These are phyloP conservation scores for Paralichthys olivaceus DNA, from an alignment of 2,113 vertebrate genomes.

Conservation along the genomic window DNA sequence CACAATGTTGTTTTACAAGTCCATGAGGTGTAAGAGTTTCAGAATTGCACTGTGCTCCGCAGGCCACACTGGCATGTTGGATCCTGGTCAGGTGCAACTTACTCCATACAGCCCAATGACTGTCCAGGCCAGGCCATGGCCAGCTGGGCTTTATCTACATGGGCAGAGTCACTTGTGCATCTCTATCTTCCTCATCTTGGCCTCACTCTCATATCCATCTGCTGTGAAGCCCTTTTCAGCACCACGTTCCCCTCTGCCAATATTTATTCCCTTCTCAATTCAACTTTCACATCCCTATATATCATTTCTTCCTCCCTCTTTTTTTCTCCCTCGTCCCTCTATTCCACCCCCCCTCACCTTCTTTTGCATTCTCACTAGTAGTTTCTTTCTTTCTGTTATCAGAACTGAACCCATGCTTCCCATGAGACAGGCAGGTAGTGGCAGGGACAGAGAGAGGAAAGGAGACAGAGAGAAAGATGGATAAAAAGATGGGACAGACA, in stretches of 20 bases:
- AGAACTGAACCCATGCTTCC: constrained; percentile 5
- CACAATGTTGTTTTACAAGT: constrained; percentile 17
- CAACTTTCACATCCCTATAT: constrained; percentile 19
- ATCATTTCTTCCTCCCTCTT: neutral
- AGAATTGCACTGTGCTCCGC: constrained; percentile 18
- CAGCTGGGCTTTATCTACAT: constrained; percentile 63
- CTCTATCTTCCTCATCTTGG: constrained; percentile 39
- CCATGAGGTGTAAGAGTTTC: constrained; percentile 48
- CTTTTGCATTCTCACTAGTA: neutral
- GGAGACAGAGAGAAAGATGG: neutral
- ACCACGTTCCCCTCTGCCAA: constrained; percentile 34
- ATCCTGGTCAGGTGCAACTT: constrained; percentile 38
- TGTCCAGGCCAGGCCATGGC: constrained; percentile 47
- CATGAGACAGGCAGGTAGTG: neutral
- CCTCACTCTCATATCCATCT: constrained; percentile 66
- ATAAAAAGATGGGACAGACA: neutral
- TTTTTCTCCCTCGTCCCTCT: neutral
- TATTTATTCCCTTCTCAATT: constrained; percentile 46
- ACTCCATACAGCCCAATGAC: constrained; percentile 36
- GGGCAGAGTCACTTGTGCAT: constrained; percentile 43
- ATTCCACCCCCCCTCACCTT: neutral
- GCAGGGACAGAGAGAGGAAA: constrained; percentile 1
- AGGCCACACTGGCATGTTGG: constrained; percentile 28
- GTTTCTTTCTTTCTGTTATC: neutral
- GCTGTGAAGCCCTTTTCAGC: constrained; percentile 41